A percentile compares a stretch with the other conserved stretches of the same genome.
Evolutionary conservation across 2,888 invertebrate species (phyloP).

Genomic region (Zaprionus bogoriensis): DNA sequence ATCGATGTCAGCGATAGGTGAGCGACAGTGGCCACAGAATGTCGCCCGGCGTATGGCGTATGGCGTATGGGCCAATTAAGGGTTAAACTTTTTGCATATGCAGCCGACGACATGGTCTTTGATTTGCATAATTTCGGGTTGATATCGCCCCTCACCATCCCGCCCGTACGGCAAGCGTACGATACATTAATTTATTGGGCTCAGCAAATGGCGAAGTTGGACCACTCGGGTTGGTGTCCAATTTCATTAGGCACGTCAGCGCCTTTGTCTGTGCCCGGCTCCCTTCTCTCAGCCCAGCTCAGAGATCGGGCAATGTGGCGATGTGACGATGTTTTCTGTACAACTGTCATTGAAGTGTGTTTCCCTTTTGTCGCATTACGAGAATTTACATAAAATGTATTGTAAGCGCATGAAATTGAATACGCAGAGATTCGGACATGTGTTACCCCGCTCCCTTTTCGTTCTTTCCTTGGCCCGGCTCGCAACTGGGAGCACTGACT

Average conservation of each 20-base stretch:
- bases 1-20: constrained; percentile 72
- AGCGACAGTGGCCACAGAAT: constrained; percentile 49
- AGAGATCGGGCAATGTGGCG: too few species aligned
- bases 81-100: constrained; percentile 76
- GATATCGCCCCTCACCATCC: constrained; percentile 29
- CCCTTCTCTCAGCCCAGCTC: constrained; percentile 19
- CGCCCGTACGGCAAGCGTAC: constrained; percentile 36
- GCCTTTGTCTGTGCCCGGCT: constrained; percentile 27
- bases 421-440: constrained; percentile 67
- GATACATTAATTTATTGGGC: constrained; percentile 75
- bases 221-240: constrained; percentile 69
- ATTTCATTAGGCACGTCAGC: constrained; percentile 71
- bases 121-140: constrained; percentile 77
- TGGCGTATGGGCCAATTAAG: constrained; percentile 79
- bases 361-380: constrained; percentile 75
- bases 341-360: constrained; percentile 81
- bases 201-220: constrained; percentile 26
- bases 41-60: constrained; percentile 45
- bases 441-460: constrained; percentile 40
- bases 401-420: constrained; percentile 67
- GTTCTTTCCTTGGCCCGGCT: background rate
- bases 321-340: constrained; percentile 65
- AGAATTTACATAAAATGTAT: constrained; percentile 77
- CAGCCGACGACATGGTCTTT: constrained; percentile 42
- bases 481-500: too few species aligned